Percentiles rank a stretch among this genome's conserved stretches.
phyloP scores from a whole-genome alignment of 92 coral and sea anemone species.

The Pocillopora grandis region DNA sequence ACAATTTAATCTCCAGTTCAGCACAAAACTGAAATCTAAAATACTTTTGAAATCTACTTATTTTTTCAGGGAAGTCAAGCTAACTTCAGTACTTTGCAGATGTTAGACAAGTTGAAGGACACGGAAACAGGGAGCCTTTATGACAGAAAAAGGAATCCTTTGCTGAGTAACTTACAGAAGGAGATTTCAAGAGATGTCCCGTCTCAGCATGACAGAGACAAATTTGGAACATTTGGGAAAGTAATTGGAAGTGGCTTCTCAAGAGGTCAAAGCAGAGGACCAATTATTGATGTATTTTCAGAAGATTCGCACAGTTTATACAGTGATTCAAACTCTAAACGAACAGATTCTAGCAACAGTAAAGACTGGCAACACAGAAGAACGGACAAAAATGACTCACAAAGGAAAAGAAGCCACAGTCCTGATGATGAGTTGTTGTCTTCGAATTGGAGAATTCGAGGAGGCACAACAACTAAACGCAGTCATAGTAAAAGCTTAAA shows the following conservation, averaged over 20 bases:
- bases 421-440: constrained; percentile 9
- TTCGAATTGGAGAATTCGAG: constrained; percentile 11
- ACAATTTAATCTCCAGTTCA: neutral
- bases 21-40: neutral
- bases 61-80: constrained; percentile 16
- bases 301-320: constrained; percentile 19
- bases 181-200: constrained; percentile 27
- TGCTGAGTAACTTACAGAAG: constrained; percentile 12
- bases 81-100: constrained; percentile 30
- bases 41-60: neutral
- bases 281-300: constrained; percentile 26
- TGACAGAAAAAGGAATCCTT: neutral
- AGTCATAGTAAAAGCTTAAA: constrained; percentile 16
- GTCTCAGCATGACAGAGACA: constrained; percentile 1
- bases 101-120: constrained; percentile 3
- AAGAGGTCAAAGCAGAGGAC: constrained; percentile 25
- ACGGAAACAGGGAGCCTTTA: neutral
- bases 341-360: constrained; percentile 7
- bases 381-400: neutral
- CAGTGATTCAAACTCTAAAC: neutral
- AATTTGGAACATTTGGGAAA: neutral
- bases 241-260: neutral
- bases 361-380: constrained; percentile 18
- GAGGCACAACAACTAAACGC: constrained; percentile 2
- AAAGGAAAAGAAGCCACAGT: constrained; percentile 25